phyloP scores from a whole-genome alignment of 2,888 invertebrate genomes.

The Ormyrus thymus region DNA sequence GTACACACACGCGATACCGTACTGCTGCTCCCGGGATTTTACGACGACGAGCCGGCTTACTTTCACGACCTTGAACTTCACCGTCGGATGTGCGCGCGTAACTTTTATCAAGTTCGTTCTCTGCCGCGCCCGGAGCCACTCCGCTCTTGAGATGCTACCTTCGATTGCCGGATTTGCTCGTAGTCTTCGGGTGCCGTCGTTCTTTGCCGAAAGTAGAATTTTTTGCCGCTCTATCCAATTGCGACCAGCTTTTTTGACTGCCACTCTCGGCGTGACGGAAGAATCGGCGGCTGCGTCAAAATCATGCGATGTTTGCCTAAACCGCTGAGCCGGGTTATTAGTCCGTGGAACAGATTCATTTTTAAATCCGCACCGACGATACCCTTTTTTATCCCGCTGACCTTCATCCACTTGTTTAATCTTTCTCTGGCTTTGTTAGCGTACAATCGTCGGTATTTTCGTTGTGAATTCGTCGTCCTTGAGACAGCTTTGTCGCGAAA shows the following conservation, averaged over 20 bases:
- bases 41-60: background rate
- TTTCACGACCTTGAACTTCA: conserved; percentile 14
- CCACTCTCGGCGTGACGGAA: background rate
- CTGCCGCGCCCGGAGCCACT: background rate
- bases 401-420: conserved; percentile 32
- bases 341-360: conserved; percentile 32
- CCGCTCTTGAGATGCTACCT: background rate
- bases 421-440: background rate
- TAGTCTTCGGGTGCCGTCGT: no score
- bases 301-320: background rate
- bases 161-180: background rate
- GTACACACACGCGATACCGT: background rate
- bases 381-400: background rate
- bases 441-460: conserved; percentile 2
- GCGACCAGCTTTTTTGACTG: no score
- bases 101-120: conserved; percentile 12
- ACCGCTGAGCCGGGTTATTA: conserved; percentile 17
- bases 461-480: background rate
- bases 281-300: conserved; percentile 20
- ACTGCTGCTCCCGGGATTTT: background rate
- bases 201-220: no score
- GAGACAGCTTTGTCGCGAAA: conserved; percentile 18
- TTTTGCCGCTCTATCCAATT: no score
- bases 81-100: background rate
- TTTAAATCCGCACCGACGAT: background rate